These are phyloP conservation scores for Diloba caeruleocephala DNA, from an alignment of 2,888 invertebrate species.

Conservation along the genomic window DNA sequence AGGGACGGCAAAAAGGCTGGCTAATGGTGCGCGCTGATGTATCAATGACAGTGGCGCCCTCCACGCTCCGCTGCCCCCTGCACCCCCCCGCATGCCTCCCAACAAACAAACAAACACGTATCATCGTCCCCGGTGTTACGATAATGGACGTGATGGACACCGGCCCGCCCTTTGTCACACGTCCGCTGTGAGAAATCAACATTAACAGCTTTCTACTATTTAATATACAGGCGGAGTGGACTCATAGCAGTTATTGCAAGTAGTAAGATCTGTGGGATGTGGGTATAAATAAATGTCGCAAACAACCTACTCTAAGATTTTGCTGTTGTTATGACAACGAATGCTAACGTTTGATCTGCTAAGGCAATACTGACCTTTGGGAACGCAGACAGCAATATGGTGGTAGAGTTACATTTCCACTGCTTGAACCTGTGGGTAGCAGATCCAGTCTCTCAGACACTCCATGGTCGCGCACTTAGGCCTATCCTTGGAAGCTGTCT, in stretches of 20 bases:
- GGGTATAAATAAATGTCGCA: background rate
- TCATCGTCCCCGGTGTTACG: constrained; percentile 16
- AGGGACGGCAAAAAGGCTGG: constrained; percentile 54
- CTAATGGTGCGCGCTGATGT: constrained; percentile 62
- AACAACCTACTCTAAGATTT: background rate
- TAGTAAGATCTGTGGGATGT: background rate
- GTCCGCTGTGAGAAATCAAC: background rate
- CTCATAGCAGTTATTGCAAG: background rate
- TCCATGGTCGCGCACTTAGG: too few relatives aligned
- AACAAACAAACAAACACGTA: constrained; percentile 48
- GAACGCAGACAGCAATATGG: too few relatives aligned
- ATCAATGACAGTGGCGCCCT: constrained; percentile 55
- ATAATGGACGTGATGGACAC: constrained; percentile 32
- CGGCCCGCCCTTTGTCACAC: constrained; percentile 12
- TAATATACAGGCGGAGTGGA: background rate
- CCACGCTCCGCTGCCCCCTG: constrained; percentile 6
- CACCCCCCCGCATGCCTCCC: constrained; percentile 1
- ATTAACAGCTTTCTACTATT: constrained; percentile 1
- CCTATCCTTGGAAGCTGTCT: too few relatives aligned
- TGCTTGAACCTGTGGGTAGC: too few relatives aligned
- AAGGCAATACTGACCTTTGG: too few relatives aligned
- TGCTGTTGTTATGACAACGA: constrained; percentile 1
- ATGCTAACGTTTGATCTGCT: too few relatives aligned
- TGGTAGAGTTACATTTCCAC: too few relatives aligned
- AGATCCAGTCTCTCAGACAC: too few relatives aligned